A percentile compares a stretch with the other conserved stretches of the same genome.
These are phyloP conservation scores for Saccopteryx bilineata DNA, from an alignment of 2,113 vertebrate species.

Conservation along the genomic window DNA sequence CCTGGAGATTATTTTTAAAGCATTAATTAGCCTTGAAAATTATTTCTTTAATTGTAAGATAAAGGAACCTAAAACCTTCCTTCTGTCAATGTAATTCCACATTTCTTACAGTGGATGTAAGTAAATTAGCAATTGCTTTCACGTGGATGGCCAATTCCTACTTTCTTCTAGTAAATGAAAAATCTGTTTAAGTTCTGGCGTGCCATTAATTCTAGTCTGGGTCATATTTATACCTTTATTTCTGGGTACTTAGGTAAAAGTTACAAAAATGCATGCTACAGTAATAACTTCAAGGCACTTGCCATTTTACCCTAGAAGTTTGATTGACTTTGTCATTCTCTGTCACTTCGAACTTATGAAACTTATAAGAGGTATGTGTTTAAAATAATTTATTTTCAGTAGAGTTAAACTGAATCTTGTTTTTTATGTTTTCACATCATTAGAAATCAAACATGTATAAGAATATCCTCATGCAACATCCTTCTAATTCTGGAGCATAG, in stretches of 20 bases:
- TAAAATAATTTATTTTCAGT: constrained; percentile 22
- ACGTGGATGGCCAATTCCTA: not conserved
- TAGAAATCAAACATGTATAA: constrained; percentile 73
- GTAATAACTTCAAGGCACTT: not conserved
- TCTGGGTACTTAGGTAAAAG: not conserved
- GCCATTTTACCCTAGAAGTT: not conserved
- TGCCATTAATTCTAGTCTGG: not conserved
- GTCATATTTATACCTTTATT: not conserved
- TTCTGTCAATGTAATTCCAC: not conserved
- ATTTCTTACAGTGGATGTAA: not conserved
- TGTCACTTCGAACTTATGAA: not conserved
- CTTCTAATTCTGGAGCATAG: constrained; percentile 79
- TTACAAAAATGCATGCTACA: not conserved
- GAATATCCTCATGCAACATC: not conserved
- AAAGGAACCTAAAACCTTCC: not conserved
- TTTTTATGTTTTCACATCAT: constrained; percentile 48
- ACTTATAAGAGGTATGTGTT: not conserved
- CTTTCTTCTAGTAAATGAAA: not conserved
- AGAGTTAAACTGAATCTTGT: not conserved
- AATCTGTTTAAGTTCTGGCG: not conserved
- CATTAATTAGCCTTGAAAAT: not conserved
- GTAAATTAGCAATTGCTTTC: not conserved
- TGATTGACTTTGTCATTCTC: not conserved
- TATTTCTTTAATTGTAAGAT: not conserved
- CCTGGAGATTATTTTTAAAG: not conserved